Base-by-base conservation (phyloP, 2,888 invertebrate genomes). In the Lamproptera curius region DNA sequence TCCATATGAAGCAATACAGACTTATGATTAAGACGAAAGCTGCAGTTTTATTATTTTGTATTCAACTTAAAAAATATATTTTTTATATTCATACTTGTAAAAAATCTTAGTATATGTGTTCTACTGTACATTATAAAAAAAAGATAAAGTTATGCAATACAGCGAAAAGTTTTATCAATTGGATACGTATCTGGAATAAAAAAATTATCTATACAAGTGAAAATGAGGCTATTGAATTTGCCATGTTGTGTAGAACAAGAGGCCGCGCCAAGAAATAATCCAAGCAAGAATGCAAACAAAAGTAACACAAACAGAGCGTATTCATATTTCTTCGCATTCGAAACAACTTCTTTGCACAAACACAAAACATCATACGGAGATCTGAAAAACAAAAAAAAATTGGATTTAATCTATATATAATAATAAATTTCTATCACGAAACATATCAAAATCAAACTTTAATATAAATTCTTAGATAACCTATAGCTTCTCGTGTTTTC, bases 151-250 rank as follows among this genome's bases (percentile, higher is more conserved):
- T 31, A 31, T 11, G 31, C 31, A 31, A 31, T 31, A 33, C 71
- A 67, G 46, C 67, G 65, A 57, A 65, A 77, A 20, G 65, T 59
- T 40, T 78, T 72, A 52, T 76, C 71, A 46, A 63, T 63, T 9
- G 61, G 20, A 53, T 68, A 67, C 23, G 54, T 56, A 45, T 76
- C 73, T 2, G 67, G 57, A 20, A 73, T 65, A 53, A 85, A 83
- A 23, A 69, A 72, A 47, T 70, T 78, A 40, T 86, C 83, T 36
- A 86, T 68, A 55, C 84, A 85, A 14, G 70, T 65, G 1, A 84
- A 56, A 40, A 85, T 67, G 2, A 83, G 83, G 47, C 80, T 85
- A 52, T 81, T 78, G 52, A 85, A 83, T 48, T 64, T 67, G 10
- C 86, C 70, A 5, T 70, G 67, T 45, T 68, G 63, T 1, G 74